Base-by-base conservation (phyloP, 2,888 invertebrate genomes). In the Nomada hirtipes region DNA sequence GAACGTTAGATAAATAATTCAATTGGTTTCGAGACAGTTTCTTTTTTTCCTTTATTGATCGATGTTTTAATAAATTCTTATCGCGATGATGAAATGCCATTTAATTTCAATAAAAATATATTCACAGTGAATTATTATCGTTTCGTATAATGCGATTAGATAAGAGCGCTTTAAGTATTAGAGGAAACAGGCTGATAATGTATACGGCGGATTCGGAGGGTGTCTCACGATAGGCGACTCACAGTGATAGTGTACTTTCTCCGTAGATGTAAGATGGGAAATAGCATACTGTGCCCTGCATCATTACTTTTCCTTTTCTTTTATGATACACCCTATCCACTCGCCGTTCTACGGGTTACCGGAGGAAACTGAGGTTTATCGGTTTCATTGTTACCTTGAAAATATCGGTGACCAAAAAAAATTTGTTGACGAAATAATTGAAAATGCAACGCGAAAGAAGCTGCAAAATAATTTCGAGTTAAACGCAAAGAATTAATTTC, bases 161-260 rank as follows among this genome's bases (percentile, higher is more conserved):
- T 29, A 29, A 29, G 7, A 3, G 15, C n/a, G 50, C 23, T 20
- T 4, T 10, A 52, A n/a, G n/a, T 26, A 7, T 15, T 20, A n/a
- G 18, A 42, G 47, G 13, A 69, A 44, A 44, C 36, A n/a, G 15
- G 15, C 18, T 23, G 10, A 7, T 18, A 60, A 44, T 57, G 26
- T 64, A 29, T 2, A 18, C 23, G n/a, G 44, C 13, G 36, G 3
- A n/a, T 11, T 23, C 15, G 57, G 15, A 44, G 61, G 29, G 10
- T 79, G 23, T 55, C 59, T 59, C 52, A 63, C 20, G 44, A 23
- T 63, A 59, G 69, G 64, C 68, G 57, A 61, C 57, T 42, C 61
- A 50, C 36, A 15, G 10, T 9, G 36, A 65, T 15, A 52, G 44
- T 53, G 15, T 26, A 44, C 44, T 60, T 42, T 67, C 20, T 29